Percentiles rank a stretch among this genome's conserved stretches.
phyloP scores from a whole-genome alignment of 2,888 invertebrate genomes.

The Choreutis nemorana region DNA sequence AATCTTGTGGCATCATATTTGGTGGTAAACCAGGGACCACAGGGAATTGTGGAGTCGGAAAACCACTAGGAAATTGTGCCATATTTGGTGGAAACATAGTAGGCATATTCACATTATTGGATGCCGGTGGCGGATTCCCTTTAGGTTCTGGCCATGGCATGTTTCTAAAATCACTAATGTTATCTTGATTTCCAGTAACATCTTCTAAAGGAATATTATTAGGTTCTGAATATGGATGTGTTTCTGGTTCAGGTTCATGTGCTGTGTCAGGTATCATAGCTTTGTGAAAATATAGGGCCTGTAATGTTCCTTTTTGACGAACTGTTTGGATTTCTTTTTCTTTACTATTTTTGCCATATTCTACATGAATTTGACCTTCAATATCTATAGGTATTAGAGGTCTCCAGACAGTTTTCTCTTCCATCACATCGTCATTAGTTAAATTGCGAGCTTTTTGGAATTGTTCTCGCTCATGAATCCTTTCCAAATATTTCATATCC shows the following conservation, averaged over 20 bases:
- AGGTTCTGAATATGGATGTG: slow-evolving; percentile 78
- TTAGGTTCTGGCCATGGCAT: slow-evolving; percentile 89
- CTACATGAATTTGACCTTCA: slow-evolving; percentile 70
- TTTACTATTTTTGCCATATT: slow-evolving; percentile 80
- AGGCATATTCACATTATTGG: slow-evolving; percentile 34
- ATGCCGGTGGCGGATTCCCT: slow-evolving; percentile 60
- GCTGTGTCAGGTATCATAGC: slow-evolving; percentile 87
- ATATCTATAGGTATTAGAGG: slow-evolving; percentile 74
- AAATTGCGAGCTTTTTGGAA: slow-evolving; percentile 80
- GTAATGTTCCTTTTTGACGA: slow-evolving; percentile 84
- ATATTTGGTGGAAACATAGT: slow-evolving; percentile 54
- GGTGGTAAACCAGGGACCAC: slow-evolving; percentile 50
- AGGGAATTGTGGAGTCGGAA: slow-evolving; percentile 54
- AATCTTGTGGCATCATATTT: slow-evolving; percentile 38
- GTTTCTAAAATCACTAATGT: slow-evolving; percentile 77
- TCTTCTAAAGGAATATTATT: slow-evolving; percentile 89
- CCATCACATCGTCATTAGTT: slow-evolving; percentile 81
- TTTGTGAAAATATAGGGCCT: slow-evolving; percentile 82
- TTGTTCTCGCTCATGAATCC: slow-evolving; percentile 84
- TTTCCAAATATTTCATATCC: slow-evolving; percentile 91
- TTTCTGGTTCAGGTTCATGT: slow-evolving; percentile 86
- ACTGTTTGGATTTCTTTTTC: slow-evolving; percentile 89
- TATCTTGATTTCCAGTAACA: slow-evolving; percentile 82
- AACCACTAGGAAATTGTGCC: slow-evolving; percentile 48
- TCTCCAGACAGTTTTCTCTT: slow-evolving; percentile 81